phyloP scores from a whole-genome alignment of 2,113 vertebrate species.

The Callipepla californica region DNA sequence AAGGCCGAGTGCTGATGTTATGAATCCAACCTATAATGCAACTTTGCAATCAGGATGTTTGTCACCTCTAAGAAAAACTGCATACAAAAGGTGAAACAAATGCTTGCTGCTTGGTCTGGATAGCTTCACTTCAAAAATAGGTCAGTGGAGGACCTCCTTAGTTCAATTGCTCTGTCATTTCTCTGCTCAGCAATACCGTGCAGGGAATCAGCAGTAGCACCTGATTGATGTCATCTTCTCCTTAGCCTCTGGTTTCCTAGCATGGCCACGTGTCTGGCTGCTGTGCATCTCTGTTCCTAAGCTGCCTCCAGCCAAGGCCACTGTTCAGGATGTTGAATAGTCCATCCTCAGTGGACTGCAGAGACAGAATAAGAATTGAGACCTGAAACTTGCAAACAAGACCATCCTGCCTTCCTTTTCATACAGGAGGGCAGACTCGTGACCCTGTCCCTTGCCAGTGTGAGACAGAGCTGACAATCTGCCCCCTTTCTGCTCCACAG shows the following conservation, averaged over 20 bases:
- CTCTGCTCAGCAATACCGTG: background rate
- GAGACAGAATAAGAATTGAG: background rate
- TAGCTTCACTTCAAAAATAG: background rate
- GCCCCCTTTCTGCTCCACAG: fast-evolving
- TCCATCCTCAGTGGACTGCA: background rate
- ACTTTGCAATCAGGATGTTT: background rate
- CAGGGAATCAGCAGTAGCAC: background rate
- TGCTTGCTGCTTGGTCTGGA: background rate
- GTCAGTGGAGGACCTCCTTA: background rate
- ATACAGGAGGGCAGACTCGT: fast-evolving
- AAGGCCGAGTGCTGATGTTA: background rate
- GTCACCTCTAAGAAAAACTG: background rate
- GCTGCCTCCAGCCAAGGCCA: background rate
- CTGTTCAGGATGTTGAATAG: background rate
- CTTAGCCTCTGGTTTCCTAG: background rate
- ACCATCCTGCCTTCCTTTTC: background rate
- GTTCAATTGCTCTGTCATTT: background rate
- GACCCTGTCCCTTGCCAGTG: background rate
- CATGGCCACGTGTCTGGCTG: background rate
- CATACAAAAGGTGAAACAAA: background rate
- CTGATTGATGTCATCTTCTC: background rate
- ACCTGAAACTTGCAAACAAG: background rate
- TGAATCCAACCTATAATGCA: background rate
- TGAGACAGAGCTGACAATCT: background rate
- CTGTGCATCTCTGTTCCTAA: background rate